phyloP scores from a whole-genome alignment of 2,888 invertebrate genomes.

The Ornithoptera priamus region DNA sequence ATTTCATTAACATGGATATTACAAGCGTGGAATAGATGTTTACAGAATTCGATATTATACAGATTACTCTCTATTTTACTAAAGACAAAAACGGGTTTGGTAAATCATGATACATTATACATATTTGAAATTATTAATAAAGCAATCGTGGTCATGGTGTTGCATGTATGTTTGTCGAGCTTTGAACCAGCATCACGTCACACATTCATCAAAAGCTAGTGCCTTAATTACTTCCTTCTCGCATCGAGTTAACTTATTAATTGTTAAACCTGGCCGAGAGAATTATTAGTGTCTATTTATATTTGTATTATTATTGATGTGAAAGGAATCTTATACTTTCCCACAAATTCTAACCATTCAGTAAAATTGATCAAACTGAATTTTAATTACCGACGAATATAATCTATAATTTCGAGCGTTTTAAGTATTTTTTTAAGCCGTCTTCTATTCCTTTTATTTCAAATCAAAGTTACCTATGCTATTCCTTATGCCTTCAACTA shows the following conservation, averaged over 20 bases:
- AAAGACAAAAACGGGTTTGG: not conserved
- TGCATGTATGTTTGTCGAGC: slow-evolving; percentile 37
- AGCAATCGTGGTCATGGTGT: slow-evolving; percentile 40
- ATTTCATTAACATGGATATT: not conserved
- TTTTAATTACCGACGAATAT: too few species aligned
- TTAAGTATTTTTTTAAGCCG: too few species aligned
- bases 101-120: not conserved
- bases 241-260: slow-evolving; percentile 2
- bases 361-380: too few species aligned
- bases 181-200: slow-evolving; percentile 49
- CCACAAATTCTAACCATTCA: too few species aligned
- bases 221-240: slow-evolving; percentile 47
- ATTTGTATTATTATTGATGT: too few species aligned
- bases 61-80: not conserved
- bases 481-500: too few species aligned
- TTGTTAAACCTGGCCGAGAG: not conserved
- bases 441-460: too few species aligned
- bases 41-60: too few species aligned
- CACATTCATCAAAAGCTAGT: slow-evolving; percentile 51
- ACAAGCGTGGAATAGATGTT: not conserved
- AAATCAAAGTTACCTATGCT: too few species aligned
- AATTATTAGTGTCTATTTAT: not conserved
- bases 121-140: slow-evolving; percentile 35
- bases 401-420: too few species aligned
- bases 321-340: too few species aligned